A percentile compares a stretch with the other conserved stretches of the same genome.
phyloP scores from a whole-genome alignment of 2,113 vertebrate genomes.

The Nettapus auritus region DNA sequence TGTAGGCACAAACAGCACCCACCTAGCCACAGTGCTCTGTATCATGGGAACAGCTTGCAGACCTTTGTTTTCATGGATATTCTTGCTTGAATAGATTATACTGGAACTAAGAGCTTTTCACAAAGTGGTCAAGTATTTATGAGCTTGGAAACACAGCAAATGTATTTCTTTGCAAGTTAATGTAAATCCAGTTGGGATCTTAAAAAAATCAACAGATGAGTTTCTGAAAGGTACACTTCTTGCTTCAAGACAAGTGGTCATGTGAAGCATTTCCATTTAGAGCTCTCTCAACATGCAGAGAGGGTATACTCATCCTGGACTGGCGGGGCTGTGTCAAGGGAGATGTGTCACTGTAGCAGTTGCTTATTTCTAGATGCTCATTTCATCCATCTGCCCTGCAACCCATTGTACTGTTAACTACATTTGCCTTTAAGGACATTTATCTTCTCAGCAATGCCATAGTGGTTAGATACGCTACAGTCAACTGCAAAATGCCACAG shows the following conservation, averaged over 20 bases:
- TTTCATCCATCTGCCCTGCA: constrained; percentile 32
- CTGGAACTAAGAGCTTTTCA: constrained; percentile 36
- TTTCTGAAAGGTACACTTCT: neutral
- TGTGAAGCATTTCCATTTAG: neutral
- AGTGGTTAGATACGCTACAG: neutral
- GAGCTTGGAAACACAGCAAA: constrained; percentile 30
- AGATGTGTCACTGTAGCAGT: neutral
- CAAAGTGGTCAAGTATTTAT: constrained; percentile 26
- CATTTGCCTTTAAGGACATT: constrained; percentile 36
- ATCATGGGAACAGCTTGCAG: neutral
- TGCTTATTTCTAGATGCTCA: constrained; percentile 24
- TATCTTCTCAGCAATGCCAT: constrained; percentile 7
- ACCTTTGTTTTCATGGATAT: constrained; percentile 9
- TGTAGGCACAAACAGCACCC: neutral
- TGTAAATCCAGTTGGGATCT: constrained; percentile 11
- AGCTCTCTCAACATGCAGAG: neutral
- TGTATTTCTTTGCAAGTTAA: constrained; percentile 41
- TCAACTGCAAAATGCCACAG: constrained; percentile 29
- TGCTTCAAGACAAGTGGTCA: neutral
- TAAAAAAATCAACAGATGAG: constrained; percentile 33
- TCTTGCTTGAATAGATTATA: constrained; percentile 61
- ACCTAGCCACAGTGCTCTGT: neutral
- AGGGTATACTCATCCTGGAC: neutral
- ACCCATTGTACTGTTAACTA: neutral
- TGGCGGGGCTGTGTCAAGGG: neutral